Evolutionary conservation across 37 sponge, comb jelly and placozoan species (phyloP).

Genomic region (Aphrocallistes beatrix): DNA sequence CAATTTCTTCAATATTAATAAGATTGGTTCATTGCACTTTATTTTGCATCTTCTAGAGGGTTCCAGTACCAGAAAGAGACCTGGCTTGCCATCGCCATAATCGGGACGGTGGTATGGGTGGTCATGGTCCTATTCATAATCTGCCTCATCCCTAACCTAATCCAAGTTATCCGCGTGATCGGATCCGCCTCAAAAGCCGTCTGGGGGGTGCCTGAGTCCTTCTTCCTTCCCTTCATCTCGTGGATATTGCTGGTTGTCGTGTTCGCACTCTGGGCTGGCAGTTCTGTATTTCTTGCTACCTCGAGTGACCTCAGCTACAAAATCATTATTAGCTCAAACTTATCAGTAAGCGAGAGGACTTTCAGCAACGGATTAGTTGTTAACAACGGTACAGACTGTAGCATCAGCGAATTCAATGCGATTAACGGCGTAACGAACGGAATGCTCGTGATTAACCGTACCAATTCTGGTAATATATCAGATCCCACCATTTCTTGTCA

Average conservation of each 20-base stretch:
- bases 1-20: not conserved
- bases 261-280: not conserved
- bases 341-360: not conserved
- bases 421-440: not conserved
- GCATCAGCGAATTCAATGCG: not conserved
- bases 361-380: not conserved
- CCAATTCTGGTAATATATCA: not conserved
- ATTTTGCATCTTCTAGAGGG: not conserved
- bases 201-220: not conserved
- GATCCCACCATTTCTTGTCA: conserved; percentile 11
- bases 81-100: not conserved
- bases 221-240: not conserved
- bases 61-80: not conserved
- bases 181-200: not conserved
- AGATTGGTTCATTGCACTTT: not conserved
- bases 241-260: not conserved
- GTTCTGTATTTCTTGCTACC: not conserved
- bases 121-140: not conserved
- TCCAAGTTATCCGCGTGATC: not conserved
- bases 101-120: not conserved
- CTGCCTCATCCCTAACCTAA: conserved; percentile 1
- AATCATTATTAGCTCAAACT: not conserved
- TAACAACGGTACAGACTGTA: not conserved
- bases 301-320: not conserved
- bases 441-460: not conserved